Conservation (phyloP, 2,113 vertebrate genomes). For the Odocoileus hemionus region DNA sequence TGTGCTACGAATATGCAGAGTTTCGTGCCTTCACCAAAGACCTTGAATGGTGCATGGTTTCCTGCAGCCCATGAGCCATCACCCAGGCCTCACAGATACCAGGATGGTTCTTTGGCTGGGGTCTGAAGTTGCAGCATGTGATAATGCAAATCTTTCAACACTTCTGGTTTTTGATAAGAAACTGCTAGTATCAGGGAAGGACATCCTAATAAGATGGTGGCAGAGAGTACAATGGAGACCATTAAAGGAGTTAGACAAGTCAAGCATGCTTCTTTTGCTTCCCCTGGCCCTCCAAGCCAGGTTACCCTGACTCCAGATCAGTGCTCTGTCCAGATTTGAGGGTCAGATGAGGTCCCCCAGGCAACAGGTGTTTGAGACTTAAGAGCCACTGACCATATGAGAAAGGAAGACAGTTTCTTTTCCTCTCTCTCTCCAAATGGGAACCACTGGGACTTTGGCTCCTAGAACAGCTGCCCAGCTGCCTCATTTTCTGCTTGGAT, state of each 20-base stretch:
- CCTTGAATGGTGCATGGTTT: background rate
- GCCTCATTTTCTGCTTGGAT: slow-evolving; percentile 3
- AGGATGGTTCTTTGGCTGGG: background rate
- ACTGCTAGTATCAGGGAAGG: background rate
- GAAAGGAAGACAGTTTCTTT: background rate
- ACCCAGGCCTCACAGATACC: background rate
- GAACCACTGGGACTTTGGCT: background rate
- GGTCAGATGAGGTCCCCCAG: background rate
- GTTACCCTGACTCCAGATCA: background rate
- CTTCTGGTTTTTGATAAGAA: background rate
- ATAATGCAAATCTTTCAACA: background rate
- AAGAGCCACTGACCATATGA: background rate
- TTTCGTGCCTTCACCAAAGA: background rate
- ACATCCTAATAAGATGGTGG: background rate
- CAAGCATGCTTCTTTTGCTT: background rate
- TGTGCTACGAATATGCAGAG: background rate
- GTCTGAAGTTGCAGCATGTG: background rate
- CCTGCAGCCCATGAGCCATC: background rate
- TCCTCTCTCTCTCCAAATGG: background rate
- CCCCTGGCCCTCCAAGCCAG: background rate
- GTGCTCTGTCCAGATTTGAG: background rate
- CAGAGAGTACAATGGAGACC: background rate
- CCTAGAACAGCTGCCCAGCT: background rate
- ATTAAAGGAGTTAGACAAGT: background rate
- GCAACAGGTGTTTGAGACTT: background rate